Percentiles rank a stretch among this genome's conserved stretches.
phyloP scores from a whole-genome alignment of 2,113 vertebrate genomes.

The Urocolius indicus region DNA sequence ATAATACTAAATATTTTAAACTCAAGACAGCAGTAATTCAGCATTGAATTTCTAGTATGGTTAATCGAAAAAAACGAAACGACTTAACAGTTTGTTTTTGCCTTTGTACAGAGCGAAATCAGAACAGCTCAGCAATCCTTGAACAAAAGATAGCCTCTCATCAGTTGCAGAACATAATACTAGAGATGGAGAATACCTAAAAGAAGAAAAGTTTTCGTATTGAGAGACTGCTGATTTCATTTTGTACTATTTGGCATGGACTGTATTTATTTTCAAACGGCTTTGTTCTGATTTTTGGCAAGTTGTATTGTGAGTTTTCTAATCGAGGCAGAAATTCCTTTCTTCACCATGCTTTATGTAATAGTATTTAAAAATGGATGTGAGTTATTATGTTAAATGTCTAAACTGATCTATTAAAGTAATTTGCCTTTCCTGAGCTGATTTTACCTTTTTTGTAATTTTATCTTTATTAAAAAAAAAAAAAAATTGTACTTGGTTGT shows the following conservation, averaged over 20 bases:
- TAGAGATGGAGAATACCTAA: constrained; percentile 61
- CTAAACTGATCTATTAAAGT: constrained; percentile 85
- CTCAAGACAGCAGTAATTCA: not conserved
- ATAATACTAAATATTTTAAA: not conserved
- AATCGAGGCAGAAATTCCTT: constrained; percentile 84
- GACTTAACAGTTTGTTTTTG: constrained; percentile 30
- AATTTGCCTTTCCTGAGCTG: constrained; percentile 84
- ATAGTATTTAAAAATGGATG: constrained; percentile 88
- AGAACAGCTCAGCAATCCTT: constrained; percentile 89
- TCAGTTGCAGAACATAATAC: constrained; percentile 66
- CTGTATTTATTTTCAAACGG: constrained; percentile 86
- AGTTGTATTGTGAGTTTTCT: constrained; percentile 86
- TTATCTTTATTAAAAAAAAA: constrained; percentile 86
- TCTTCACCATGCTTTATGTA: constrained; percentile 84
- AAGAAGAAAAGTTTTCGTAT: constrained; percentile 69
- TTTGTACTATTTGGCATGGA: constrained; percentile 87
- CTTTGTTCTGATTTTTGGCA: constrained; percentile 81
- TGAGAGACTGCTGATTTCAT: constrained; percentile 79
- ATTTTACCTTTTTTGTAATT: constrained; percentile 87
- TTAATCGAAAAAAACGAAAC: not conserved
- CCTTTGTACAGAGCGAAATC: constrained; percentile 85
- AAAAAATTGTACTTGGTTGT: constrained; percentile 72
- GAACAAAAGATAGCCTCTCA: constrained; percentile 73
- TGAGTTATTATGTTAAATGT: constrained; percentile 84
- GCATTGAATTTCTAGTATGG: not conserved